Percentiles rank a stretch among this genome's conserved stretches.
phyloP scores from a whole-genome alignment of 2,888 invertebrate genomes.

The Atherix ibis region DNA sequence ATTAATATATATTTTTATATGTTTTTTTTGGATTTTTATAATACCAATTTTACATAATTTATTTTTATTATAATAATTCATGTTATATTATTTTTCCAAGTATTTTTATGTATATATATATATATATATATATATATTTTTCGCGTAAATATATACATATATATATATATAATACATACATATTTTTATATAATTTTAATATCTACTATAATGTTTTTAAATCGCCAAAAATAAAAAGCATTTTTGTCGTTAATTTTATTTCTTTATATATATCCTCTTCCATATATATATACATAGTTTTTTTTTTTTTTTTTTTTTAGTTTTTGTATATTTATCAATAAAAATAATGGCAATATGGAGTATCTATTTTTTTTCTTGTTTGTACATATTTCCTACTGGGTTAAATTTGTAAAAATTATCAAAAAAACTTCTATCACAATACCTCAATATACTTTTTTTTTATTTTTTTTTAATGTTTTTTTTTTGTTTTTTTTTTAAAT shows the following conservation, averaged over 20 bases:
- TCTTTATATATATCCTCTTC: no score
- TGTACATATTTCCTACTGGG: slow-evolving; percentile 15
- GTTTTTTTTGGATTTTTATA: neutral
- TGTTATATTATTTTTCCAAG: slow-evolving; percentile 9
- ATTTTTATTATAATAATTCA: no score
- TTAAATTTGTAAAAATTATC: slow-evolving; percentile 16
- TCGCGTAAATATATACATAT: no score
- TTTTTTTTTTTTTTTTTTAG: slow-evolving; percentile 10
- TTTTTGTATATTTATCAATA: slow-evolving; percentile 14
- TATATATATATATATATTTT: slow-evolving; percentile 12
- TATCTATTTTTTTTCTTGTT: slow-evolving; percentile 14
- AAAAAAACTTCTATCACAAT: slow-evolving; percentile 18
- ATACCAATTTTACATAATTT: neutral
- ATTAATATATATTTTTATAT: slow-evolving; percentile 1
- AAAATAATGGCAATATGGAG: slow-evolving; percentile 17
- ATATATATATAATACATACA: slow-evolving; percentile 7
- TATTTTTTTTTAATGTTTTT: slow-evolving; percentile 22
- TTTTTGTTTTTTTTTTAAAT: slow-evolving; percentile 22
- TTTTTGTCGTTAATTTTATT: slow-evolving; percentile 15
- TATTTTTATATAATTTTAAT: slow-evolving; percentile 7
- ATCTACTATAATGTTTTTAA: slow-evolving; percentile 8
- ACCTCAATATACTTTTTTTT: slow-evolving; percentile 24
- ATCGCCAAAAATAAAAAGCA: slow-evolving; percentile 15
- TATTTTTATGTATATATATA: slow-evolving; percentile 11
- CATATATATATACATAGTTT: no score